Conservation (phyloP, 2,888 invertebrate genomes). For the Sinotaia quadrata region DNA sequence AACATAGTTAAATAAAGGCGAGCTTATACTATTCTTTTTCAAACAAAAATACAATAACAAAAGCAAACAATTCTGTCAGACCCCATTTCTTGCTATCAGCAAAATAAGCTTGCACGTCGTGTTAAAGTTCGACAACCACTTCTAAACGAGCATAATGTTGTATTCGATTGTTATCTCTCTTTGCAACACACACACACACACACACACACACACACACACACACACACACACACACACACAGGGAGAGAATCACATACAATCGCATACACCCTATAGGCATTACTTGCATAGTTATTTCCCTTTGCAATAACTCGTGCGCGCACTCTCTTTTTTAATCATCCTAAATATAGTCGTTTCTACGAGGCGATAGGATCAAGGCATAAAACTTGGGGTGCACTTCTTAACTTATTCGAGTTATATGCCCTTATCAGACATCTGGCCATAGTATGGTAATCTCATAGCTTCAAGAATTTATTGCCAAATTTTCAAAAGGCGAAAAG, state of each 20-base stretch:
- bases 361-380: too few relatives aligned
- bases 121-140: background rate
- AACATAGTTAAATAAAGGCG: background rate
- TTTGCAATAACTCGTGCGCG: too few relatives aligned
- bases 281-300: too few relatives aligned
- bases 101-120: background rate
- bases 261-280: background rate
- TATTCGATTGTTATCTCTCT: background rate
- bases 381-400: too few relatives aligned
- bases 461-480: too few relatives aligned
- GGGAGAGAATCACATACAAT: background rate
- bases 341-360: too few relatives aligned
- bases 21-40: background rate
- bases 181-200: background rate
- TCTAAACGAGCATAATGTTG: background rate
- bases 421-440: too few relatives aligned
- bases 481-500: too few relatives aligned
- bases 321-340: too few relatives aligned
- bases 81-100: background rate
- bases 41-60: background rate
- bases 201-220: slow-evolving; percentile 19
- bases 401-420: too few relatives aligned
- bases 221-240: background rate
- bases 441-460: too few relatives aligned
- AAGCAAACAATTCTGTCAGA: background rate